These are phyloP conservation scores for Dipus sagitta DNA, from an alignment of 2,797 vertebrate genomes.

Conservation along the genomic window DNA sequence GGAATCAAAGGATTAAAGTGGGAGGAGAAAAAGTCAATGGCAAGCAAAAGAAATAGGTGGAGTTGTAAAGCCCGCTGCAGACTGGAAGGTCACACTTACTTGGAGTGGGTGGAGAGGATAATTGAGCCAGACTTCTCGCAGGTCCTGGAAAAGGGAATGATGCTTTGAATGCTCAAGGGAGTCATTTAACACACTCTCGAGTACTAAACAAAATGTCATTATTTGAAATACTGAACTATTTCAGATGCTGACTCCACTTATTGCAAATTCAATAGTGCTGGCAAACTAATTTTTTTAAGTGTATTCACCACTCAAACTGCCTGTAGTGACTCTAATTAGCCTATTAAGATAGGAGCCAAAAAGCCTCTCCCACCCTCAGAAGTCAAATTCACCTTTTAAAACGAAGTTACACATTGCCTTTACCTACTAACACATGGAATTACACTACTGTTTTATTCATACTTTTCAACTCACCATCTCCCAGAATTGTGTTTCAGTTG, in stretches of 20 bases:
- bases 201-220: slow-evolving; percentile 90
- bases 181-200: slow-evolving; percentile 88
- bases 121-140: slow-evolving; percentile 99
- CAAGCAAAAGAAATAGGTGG: not conserved
- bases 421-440: slow-evolving; percentile 73
- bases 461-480: slow-evolving; percentile 22
- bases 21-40: slow-evolving; percentile 69
- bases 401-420: slow-evolving; percentile 77
- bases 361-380: slow-evolving; percentile 51
- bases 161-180: slow-evolving; percentile 87
- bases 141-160: slow-evolving; percentile 92
- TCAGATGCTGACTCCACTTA: slow-evolving; percentile 89
- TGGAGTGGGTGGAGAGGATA: slow-evolving; percentile 98
- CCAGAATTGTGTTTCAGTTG: slow-evolving; percentile 24
- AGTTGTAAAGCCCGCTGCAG: slow-evolving; percentile 2
- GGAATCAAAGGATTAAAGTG: slow-evolving; percentile 59
- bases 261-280: slow-evolving; percentile 88
- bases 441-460: not conserved
- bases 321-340: slow-evolving; percentile 86
- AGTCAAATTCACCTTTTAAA: slow-evolving; percentile 76
- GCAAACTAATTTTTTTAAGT: slow-evolving; percentile 87
- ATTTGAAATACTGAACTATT: slow-evolving; percentile 89
- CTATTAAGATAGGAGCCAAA: slow-evolving; percentile 82
- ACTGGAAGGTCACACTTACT: slow-evolving; percentile 89
- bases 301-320: slow-evolving; percentile 86